Conservation (phyloP, 2,113 vertebrate species). For the Panthera tigris region DNA sequence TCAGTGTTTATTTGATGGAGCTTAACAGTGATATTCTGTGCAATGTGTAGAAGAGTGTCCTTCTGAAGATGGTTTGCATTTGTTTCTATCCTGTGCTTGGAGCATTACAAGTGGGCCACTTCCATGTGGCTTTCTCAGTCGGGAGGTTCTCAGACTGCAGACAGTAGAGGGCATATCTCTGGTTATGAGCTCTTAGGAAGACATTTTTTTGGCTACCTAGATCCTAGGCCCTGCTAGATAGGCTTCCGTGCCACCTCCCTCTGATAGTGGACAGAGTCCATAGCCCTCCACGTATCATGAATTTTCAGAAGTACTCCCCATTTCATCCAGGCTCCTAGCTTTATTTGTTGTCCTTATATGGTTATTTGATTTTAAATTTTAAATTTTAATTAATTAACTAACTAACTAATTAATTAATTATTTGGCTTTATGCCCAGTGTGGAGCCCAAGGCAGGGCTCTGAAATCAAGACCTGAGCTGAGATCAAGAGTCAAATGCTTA, state of each 20-base stretch:
- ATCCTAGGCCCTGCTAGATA: not conserved
- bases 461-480: too few relatives aligned
- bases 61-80: not conserved
- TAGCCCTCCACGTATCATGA: not conserved
- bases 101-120: not conserved
- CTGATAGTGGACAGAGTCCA: not conserved
- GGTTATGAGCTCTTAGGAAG: not conserved
- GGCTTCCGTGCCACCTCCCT: not conserved
- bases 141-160: not conserved
- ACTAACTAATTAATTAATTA: too few relatives aligned
- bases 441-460: too few relatives aligned
- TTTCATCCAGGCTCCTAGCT: not conserved
- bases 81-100: not conserved
- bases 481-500: too few relatives aligned
- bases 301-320: not conserved
- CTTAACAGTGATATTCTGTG: not conserved
- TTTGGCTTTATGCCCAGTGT: too few relatives aligned
- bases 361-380: not conserved
- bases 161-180: not conserved
- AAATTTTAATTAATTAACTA: too few relatives aligned
- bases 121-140: not conserved
- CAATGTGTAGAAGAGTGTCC: too few relatives aligned
- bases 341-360: not conserved
- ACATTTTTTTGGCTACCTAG: not conserved
- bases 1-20: not conserved